phyloP scores from a whole-genome alignment of 2,113 vertebrate species.

The Petromus typicus region DNA sequence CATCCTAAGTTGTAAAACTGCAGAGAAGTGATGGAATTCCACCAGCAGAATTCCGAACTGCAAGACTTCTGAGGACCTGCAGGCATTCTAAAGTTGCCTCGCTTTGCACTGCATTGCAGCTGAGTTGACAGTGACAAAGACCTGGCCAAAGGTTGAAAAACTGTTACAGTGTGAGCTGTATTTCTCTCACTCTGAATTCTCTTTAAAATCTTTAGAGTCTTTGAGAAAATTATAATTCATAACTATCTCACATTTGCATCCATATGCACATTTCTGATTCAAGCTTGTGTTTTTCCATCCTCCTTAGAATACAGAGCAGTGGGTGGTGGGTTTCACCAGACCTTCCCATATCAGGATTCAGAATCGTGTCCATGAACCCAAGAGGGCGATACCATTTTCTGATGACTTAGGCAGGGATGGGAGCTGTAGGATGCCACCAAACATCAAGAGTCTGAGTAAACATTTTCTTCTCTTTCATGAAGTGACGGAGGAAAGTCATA shows the following conservation, averaged over 20 bases:
- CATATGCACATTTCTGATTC: neutral
- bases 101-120: neutral
- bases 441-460: neutral
- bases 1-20: neutral
- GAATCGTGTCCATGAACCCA: neutral
- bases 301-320: neutral
- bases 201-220: neutral
- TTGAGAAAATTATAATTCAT: neutral
- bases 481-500: neutral
- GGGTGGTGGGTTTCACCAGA: neutral
- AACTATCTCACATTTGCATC: neutral
- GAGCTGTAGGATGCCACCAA: neutral
- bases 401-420: neutral
- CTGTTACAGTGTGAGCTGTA: neutral
- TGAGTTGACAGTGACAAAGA: neutral
- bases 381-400: neutral
- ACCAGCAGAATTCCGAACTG: neutral
- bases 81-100: neutral
- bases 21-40: neutral
- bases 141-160: neutral
- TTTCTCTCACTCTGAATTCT: neutral
- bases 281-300: neutral
- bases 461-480: slow-evolving; percentile 51
- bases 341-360: neutral
- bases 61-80: neutral